Percentiles rank a stretch among this genome's conserved stretches.
These are phyloP conservation scores for Daubentonia madagascariensis DNA, from an alignment of 2,113 vertebrate species.

Conservation along the genomic window DNA sequence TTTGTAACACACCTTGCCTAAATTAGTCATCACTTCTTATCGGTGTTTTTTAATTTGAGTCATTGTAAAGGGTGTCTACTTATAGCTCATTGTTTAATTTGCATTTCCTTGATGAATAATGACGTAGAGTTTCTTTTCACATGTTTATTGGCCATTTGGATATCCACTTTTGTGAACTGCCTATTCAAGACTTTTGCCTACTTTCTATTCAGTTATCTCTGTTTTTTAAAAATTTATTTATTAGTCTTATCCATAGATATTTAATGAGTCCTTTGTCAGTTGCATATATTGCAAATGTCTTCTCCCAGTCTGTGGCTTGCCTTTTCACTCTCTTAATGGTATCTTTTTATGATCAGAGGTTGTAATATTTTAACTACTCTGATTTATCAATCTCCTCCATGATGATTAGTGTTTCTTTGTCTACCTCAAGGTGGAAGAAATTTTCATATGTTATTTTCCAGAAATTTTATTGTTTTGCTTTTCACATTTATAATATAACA, in stretches of 20 bases:
- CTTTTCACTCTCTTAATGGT: not conserved
- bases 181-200: not conserved
- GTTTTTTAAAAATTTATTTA: not conserved
- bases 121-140: not conserved
- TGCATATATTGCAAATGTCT: not conserved
- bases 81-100: not conserved
- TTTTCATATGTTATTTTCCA: not conserved
- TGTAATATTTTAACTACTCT: not conserved
- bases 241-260: not conserved
- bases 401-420: not conserved
- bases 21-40: not conserved
- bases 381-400: not conserved
- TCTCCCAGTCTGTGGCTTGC: not conserved
- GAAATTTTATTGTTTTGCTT: not conserved
- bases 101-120: not conserved
- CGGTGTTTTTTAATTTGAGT: not conserved
- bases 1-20: not conserved
- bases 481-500: not conserved
- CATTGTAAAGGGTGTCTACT: not conserved
- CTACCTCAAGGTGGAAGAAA: not conserved
- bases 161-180: not conserved
- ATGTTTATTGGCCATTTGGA: not conserved
- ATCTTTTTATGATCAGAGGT: not conserved
- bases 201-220: not conserved
- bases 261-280: not conserved